These are phyloP conservation scores for Dufourea novaeangliae DNA, from an alignment of 1,140 invertebrate genomes.

Conservation along the genomic window DNA sequence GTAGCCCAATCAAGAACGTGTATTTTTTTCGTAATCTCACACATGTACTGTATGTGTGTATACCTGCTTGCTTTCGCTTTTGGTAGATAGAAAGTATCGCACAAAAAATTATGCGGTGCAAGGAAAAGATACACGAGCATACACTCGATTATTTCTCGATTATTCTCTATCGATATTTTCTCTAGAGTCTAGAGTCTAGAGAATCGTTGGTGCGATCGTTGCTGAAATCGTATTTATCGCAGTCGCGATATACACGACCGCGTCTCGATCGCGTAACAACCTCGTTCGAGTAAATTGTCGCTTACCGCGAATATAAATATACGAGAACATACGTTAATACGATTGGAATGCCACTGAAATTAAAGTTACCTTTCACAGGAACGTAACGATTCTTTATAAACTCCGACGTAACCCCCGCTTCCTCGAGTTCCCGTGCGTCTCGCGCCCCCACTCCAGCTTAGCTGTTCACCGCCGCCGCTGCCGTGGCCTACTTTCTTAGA, in stretches of 20 bases:
- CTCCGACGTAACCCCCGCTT: slow-evolving; percentile 37
- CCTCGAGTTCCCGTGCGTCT: slow-evolving; percentile 22
- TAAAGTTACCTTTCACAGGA: slow-evolving; percentile 79
- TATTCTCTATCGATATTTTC: too few relatives aligned
- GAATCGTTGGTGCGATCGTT: background rate
- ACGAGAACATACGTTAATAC: slow-evolving; percentile 34
- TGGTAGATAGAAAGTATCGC: too few relatives aligned
- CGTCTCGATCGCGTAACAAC: background rate
- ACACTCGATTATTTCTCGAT: too few relatives aligned
- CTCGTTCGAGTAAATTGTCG: slow-evolving; percentile 13
- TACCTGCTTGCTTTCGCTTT: too few relatives aligned
- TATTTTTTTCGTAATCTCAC: too few relatives aligned
- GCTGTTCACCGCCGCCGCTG: slow-evolving; percentile 32
- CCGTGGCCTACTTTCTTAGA: slow-evolving; percentile 54
- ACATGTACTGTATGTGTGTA: too few relatives aligned
- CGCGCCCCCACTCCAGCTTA: slow-evolving; percentile 45
- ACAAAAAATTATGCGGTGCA: too few relatives aligned
- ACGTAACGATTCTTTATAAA: slow-evolving; percentile 71
- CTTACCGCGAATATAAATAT: slow-evolving; percentile 9
- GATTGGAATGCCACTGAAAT: slow-evolving; percentile 81
- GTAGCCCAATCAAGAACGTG: too few relatives aligned
- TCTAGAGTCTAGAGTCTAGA: too few relatives aligned
- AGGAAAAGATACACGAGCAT: too few relatives aligned
- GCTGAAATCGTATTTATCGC: background rate
- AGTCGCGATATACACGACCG: background rate